Evolutionary conservation across 2,797 vertebrate genomes (phyloP), one percentile per base, ranked within the genome.

Genomic region (Karalla daura): DNA sequence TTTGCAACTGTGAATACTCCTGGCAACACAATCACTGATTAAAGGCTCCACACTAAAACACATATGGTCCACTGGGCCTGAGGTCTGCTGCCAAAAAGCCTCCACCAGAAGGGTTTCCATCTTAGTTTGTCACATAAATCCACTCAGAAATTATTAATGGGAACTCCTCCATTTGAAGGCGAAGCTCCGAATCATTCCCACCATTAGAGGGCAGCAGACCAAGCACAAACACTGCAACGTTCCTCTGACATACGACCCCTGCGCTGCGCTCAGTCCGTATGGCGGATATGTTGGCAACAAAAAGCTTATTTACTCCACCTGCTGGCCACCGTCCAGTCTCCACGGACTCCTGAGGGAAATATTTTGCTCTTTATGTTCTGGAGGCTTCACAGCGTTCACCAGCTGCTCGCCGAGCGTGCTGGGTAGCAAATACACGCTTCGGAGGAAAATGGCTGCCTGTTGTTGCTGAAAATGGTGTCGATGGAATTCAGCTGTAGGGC

Each of bases 1-100:
- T 33, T 65, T 49, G 44, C 5, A 23, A 17, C 21, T 54, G 46
- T 27, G 51, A 71, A 67, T 30, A 44, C 51, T 37, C 55, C 14
- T 35, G 56, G 37, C 47, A 49, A 20, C 13, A 45, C 62, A 63
- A 35, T 28, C n/a, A 32, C 27, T 46, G 37, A 64, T 50, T 53
- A n/a, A 66, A 70, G 4, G 4, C 30, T 41, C 23, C 58, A 63
- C 14, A 58, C 30, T 35, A n/a, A 65, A 66, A 52, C 21, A 55
- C 53, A 65, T 35, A 55, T 33, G 24, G 44, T 51, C 30, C 33
- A 11, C 17, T 9, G 21, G 21, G 11, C 45, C 51, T 59, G 25
- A 45, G 37, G 5, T 7, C 11, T 55, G 69, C 51, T 75, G 51
- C 47, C 32, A 68, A 52, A 49, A 59, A 12, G 25, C 18, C 37